These are phyloP conservation scores for Pantala flavescens DNA, from an alignment of 1,140 invertebrate genomes.

Conservation along the genomic window DNA sequence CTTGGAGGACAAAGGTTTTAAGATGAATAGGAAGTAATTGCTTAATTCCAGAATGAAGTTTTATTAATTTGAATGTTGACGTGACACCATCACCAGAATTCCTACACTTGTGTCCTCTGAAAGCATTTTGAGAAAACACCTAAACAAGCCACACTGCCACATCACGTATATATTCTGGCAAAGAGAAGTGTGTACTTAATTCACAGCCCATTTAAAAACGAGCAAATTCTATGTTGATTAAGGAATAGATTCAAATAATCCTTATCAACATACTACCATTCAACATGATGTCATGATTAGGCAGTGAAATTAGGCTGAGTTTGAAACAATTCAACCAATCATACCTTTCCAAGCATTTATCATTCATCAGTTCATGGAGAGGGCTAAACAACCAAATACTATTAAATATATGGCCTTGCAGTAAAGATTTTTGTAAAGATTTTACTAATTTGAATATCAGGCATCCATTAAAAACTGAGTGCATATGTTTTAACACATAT, in stretches of 20 bases:
- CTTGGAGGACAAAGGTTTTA: slow-evolving; percentile 5
- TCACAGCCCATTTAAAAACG: neutral
- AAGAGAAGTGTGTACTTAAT: neutral
- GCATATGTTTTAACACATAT: too few relatives aligned
- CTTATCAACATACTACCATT: neutral
- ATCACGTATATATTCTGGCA: neutral
- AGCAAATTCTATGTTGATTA: neutral
- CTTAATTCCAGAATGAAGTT: neutral
- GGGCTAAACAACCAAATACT: neutral
- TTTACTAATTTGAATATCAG: neutral
- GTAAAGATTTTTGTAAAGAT: neutral
- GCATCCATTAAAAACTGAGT: too few relatives aligned
- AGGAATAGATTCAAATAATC: neutral
- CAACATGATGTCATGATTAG: neutral
- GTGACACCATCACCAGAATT: neutral
- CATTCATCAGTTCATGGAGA: neutral
- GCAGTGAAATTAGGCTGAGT: neutral
- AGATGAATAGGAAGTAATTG: neutral
- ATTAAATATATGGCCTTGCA: neutral
- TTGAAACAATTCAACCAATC: neutral
- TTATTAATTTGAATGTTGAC: neutral
- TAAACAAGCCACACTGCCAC: neutral
- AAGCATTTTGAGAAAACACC: neutral
- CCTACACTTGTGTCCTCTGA: neutral
- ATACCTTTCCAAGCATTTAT: neutral